Base-by-base conservation (phyloP, 1,140 invertebrate species). In the Drosophila gunungcola region DNA sequence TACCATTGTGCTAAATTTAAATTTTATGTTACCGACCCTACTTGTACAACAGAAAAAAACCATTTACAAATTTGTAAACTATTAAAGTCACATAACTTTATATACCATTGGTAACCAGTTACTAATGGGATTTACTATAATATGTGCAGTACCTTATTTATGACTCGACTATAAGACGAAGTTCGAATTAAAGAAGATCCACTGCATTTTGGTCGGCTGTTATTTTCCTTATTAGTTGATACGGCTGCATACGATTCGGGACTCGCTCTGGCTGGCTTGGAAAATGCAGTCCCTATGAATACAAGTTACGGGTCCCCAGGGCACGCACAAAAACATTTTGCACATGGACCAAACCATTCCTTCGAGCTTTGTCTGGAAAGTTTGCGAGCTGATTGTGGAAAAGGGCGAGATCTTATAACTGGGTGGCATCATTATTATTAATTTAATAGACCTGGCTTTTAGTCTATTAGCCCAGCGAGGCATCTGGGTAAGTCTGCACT, bases 161-260 rank as follows among this genome's bases (percentile, higher is more conserved):
- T 38, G 7, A n/a, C 3, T n/a, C 4, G 9, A 11, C 16, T 0
- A 5, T 11, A 21, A 4, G 9, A 4, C n/a, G 4, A 12, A 16
- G 4, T 27, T n/a, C 4, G 2, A 13, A 2, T 5, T 16, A 12
- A 3, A 0, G 34, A 67, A 0, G 0, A 2, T 5, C 2, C 21
- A 64, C 64, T 65, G n/a, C 3, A 0, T 0, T 7, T 29, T 7
- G 16, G 38, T 34, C 4, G 21, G 38, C 43, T 69, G 52, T 52
- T 46, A 12, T 51, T 58, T 25, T 11, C 52, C 67, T 60, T 68
- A 78, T 79, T 62, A 82, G 62, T 78, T 82, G 53, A 77, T 73
- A 39, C 64, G 46, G 32, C 39, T 60, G 46, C 46, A 11, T 52
- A 43, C 45, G 48, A 76, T 58, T 76, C 65, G 53, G 36, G 21